Evolutionary conservation across 2,888 invertebrate genomes (phyloP).

Genomic region (Chydorus sphaericus): DNA sequence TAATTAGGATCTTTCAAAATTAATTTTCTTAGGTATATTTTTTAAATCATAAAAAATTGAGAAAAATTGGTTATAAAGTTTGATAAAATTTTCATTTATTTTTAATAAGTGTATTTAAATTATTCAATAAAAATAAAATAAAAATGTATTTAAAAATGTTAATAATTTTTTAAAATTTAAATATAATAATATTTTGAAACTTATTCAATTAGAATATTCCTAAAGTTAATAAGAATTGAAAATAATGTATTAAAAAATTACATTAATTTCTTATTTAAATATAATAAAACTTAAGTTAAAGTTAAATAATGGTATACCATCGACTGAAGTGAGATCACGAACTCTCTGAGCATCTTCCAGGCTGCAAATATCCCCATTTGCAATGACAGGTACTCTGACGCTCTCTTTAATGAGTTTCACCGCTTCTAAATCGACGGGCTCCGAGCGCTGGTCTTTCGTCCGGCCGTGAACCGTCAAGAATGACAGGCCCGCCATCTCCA

Average conservation of each 20-base stretch:
- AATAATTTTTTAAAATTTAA: not conserved
- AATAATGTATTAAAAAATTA: not conserved
- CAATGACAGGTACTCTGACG: constrained; percentile 68
- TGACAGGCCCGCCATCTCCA: constrained; percentile 73
- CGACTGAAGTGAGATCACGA: constrained; percentile 44
- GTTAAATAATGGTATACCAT: constrained; percentile 36
- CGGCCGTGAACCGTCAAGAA: constrained; percentile 86
- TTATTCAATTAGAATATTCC: no score
- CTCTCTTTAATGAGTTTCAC: constrained; percentile 54
- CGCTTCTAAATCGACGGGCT: constrained; percentile 47
- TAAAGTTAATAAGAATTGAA: no score
- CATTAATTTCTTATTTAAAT: not conserved
- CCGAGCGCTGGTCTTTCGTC: constrained; percentile 63
- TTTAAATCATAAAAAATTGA: not conserved
- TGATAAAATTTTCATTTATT: constrained; percentile 3
- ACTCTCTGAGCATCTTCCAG: constrained; percentile 54
- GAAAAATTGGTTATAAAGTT: constrained; percentile 10
- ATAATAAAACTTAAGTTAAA: not conserved
- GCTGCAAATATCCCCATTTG: constrained; percentile 76
- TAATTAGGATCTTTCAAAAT: not conserved
- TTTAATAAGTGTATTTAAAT: not conserved
- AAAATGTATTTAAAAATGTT: not conserved
- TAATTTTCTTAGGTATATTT: not conserved
- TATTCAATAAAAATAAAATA: not conserved
- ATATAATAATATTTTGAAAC: not conserved